These are phyloP conservation scores for Trichacis sp. DNA, from an alignment of 2,888 invertebrate species.

Conservation along the genomic window DNA sequence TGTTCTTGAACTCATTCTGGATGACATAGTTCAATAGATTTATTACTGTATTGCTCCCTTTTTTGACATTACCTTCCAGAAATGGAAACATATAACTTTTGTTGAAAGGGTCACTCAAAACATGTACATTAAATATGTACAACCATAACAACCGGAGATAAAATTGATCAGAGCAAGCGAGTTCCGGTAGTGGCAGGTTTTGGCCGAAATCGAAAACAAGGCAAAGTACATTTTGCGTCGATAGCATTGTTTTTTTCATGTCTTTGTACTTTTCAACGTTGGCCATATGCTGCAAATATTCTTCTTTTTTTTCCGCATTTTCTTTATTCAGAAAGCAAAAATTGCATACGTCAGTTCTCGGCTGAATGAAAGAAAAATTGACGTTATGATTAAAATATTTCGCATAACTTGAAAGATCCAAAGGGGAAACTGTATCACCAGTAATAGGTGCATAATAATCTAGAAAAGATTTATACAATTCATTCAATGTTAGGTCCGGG, in stretches of 20 bases:
- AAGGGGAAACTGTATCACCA: too few relatives aligned
- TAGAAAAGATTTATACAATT: too few relatives aligned
- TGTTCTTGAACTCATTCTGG: too few relatives aligned
- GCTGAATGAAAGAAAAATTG: background rate
- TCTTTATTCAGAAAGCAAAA: background rate
- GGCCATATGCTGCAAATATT: background rate
- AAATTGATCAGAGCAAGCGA: background rate
- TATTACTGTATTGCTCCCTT: too few relatives aligned
- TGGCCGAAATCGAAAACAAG: conserved; percentile 15
- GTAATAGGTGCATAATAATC: too few relatives aligned
- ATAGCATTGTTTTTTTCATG: background rate
- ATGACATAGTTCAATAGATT: too few relatives aligned
- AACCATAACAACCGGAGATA: background rate
- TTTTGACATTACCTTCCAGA: background rate
- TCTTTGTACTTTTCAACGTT: background rate
- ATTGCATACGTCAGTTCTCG: conserved; percentile 1
- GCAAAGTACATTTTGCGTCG: conserved; percentile 3
- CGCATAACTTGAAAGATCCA: too few relatives aligned
- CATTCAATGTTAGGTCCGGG: too few relatives aligned
- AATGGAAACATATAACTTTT: conserved; percentile 3
- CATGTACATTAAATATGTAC: too few relatives aligned
- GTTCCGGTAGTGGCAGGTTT: conserved; percentile 6
- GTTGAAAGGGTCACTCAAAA: too few relatives aligned
- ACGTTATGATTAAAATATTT: background rate
- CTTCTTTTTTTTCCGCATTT: background rate